phyloP scores from a whole-genome alignment of 2,113 vertebrate genomes.

The Brienomyrus longianalis region DNA sequence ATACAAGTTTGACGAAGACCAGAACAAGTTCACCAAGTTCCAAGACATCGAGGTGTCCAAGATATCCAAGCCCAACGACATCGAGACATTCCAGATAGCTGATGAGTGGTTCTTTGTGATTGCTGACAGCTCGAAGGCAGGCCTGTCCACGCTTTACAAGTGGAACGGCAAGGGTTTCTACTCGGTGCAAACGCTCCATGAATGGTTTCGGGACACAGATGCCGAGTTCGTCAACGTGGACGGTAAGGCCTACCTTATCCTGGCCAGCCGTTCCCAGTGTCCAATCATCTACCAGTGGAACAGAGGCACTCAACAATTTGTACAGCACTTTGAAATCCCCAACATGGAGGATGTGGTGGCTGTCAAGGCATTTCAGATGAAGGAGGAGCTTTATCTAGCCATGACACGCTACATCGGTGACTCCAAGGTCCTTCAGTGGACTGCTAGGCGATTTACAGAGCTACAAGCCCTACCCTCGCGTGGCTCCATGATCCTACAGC shows the following conservation, averaged over 20 bases:
- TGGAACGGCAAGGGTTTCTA: constrained; percentile 95
- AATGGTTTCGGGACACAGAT: constrained; percentile 95
- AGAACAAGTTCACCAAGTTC: constrained; percentile 93
- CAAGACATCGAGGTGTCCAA: constrained; percentile 89
- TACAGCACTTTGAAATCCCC: constrained; percentile 76
- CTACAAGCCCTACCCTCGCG: constrained; percentile 86
- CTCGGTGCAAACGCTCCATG: constrained; percentile 86
- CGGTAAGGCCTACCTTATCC: constrained; percentile 78
- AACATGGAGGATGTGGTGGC: constrained; percentile 84
- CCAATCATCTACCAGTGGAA: constrained; percentile 92
- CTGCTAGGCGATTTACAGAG: constrained; percentile 80
- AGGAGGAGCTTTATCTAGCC: constrained; percentile 72
- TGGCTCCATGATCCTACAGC: constrained; percentile 89
- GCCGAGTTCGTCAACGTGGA: constrained; percentile 82
- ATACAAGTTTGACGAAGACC: constrained; percentile 87
- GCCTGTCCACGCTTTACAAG: constrained; percentile 88
- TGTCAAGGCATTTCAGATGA: constrained; percentile 80
- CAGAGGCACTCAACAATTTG: constrained; percentile 81
- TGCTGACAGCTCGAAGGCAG: constrained; percentile 93
- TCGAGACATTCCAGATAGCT: constrained; percentile 87
- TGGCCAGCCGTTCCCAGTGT: constrained; percentile 87
- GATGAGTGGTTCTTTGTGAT: constrained; percentile 86
- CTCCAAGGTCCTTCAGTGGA: constrained; percentile 89
- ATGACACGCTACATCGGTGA: constrained; percentile 93
- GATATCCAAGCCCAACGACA: constrained; percentile 95